A percentile compares a stretch with the other conserved stretches of the same genome.
These are phyloP conservation scores for Stenurella melanura DNA, from an alignment of 2,888 invertebrate species.

Conservation along the genomic window DNA sequence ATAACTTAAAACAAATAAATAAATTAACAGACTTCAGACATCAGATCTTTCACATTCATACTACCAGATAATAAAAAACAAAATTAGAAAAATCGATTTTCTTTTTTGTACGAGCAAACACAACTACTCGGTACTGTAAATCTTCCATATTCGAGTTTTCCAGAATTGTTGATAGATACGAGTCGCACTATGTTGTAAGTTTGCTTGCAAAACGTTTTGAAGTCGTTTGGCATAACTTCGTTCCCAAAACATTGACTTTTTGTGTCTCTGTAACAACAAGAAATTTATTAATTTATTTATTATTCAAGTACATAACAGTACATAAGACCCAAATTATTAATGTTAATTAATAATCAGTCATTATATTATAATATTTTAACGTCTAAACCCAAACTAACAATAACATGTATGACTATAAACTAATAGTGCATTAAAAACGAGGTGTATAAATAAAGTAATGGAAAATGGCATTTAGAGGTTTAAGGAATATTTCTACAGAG, in stretches of 20 bases:
- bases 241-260: slow-evolving; percentile 38
- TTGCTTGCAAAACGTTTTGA: slow-evolving; percentile 46
- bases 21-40: slow-evolving; percentile 8
- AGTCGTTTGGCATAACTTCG: slow-evolving; percentile 42
- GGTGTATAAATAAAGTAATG: no score
- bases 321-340: no score
- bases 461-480: no score
- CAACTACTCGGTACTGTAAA: slow-evolving; percentile 50
- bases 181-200: slow-evolving; percentile 45
- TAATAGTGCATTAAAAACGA: no score
- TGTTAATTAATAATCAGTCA: no score
- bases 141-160: slow-evolving; percentile 48
- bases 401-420: no score
- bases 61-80: not conserved
- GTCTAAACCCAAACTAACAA: no score
- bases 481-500: no score
- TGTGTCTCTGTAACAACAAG: slow-evolving; percentile 42
- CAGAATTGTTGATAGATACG: slow-evolving; percentile 41
- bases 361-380: no score
- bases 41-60: not conserved
- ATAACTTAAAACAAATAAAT: slow-evolving; percentile 23
- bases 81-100: slow-evolving; percentile 9
- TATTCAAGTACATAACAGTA: no score
- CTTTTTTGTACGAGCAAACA: slow-evolving; percentile 45
- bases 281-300: no score